Conservation (phyloP, 2,888 invertebrate species). For the Salpingus planirostris region DNA sequence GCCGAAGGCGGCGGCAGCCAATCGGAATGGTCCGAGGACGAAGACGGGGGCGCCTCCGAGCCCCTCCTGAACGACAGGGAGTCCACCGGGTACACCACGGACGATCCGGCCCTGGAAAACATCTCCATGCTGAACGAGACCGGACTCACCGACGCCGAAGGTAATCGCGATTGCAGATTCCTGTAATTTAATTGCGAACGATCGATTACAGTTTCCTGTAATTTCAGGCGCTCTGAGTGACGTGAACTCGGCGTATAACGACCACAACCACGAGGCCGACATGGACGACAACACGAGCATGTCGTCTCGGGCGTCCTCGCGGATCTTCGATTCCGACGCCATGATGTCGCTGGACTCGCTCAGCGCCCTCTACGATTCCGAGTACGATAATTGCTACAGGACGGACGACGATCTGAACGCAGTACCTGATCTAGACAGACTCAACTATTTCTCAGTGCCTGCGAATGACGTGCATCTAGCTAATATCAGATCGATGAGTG, state of each 20-base stretch:
- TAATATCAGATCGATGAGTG: slow-evolving; percentile 66
- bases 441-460: slow-evolving; percentile 42
- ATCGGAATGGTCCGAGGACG: slow-evolving; percentile 73
- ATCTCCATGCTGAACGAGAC: slow-evolving; percentile 79
- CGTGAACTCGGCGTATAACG: slow-evolving; percentile 74
- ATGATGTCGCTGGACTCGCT: slow-evolving; percentile 70
- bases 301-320: slow-evolving; percentile 75
- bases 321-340: slow-evolving; percentile 69
- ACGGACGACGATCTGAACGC: slow-evolving; percentile 43
- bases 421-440: slow-evolving; percentile 39
- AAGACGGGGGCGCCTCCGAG: slow-evolving; percentile 56
- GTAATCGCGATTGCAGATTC: slow-evolving; percentile 24
- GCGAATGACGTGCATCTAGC: slow-evolving; percentile 56
- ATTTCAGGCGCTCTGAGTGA: slow-evolving; percentile 65
- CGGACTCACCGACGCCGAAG: slow-evolving; percentile 80
- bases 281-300: slow-evolving; percentile 65
- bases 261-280: slow-evolving; percentile 45
- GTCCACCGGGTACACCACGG: slow-evolving; percentile 79
- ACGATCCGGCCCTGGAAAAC: slow-evolving; percentile 79
- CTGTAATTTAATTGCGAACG: slow-evolving; percentile 1
- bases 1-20: slow-evolving; percentile 61
- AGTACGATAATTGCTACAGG: slow-evolving; percentile 57
- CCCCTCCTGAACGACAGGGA: slow-evolving; percentile 46
- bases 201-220: background rate
- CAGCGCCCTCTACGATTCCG: slow-evolving; percentile 74